Percentiles rank a stretch among this genome's conserved stretches.
Evolutionary conservation across 2,888 invertebrate genomes (phyloP).

Genomic region (Odontocerum albicorne): DNA sequence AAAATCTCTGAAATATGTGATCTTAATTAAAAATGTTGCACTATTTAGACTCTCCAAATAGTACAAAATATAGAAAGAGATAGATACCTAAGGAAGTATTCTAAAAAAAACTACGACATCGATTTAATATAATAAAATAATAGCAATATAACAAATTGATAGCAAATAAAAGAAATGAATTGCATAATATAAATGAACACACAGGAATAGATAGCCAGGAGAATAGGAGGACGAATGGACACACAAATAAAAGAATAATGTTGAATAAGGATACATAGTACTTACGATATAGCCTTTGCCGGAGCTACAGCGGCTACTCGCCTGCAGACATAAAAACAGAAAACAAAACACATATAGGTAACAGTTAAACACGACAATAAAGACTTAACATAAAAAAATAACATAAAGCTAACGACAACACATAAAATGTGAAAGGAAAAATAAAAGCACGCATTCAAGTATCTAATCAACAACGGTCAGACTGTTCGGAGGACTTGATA

Average conservation of each 20-base stretch:
- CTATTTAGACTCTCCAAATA: too few species aligned
- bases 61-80: too few species aligned
- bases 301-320: constrained; percentile 90
- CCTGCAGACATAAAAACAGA: constrained; percentile 67
- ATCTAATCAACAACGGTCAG: too few species aligned
- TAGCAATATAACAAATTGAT: too few species aligned
- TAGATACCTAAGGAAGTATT: too few species aligned
- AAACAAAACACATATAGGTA: constrained; percentile 48
- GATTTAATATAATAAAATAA: too few species aligned
- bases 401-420: constrained; percentile 23
- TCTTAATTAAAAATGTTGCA: too few species aligned
- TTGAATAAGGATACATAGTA: constrained; percentile 52
- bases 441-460: constrained; percentile 9
- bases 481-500: background rate
- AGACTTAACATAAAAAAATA: constrained; percentile 31
- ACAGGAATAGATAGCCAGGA: too few species aligned
- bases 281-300: constrained; percentile 95
- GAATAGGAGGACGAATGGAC: background rate
- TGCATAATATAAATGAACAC: too few species aligned
- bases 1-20: too few species aligned
- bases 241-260: constrained; percentile 23
- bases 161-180: too few species aligned
- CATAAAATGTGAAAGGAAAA: constrained; percentile 17
- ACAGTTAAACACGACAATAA: constrained; percentile 35
- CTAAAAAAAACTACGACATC: too few species aligned